Base-by-base conservation (phyloP, 2,113 vertebrate genomes). In the Podarcis raffonei region DNA sequence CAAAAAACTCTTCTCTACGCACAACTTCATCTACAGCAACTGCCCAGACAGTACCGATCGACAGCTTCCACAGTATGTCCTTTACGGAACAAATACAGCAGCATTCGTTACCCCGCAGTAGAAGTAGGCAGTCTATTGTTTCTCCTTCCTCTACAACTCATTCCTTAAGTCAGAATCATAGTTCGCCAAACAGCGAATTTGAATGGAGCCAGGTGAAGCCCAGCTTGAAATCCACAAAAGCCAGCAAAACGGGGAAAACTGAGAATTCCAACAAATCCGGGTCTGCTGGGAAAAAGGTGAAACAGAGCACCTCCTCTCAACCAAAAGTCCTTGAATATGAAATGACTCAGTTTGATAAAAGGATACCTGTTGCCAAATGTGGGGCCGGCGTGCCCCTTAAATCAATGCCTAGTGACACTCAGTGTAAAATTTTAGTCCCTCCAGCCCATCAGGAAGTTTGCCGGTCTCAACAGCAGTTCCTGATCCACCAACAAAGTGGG, bases 51-150 rank as follows among this genome's bases (percentile, higher is more conserved):
- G 99, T 99, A 90, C 99, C 99, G 0, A 99, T 99, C 0, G 99
- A 99, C 85, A 99, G 98, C 82, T 98, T 99, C 87, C 99, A 99
- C 57, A 98, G 95, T 84, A 95, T 99, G 93, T 98, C 98, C 0
- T 99, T 99, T 89, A 99, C 98, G 0, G 99, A 99, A 80, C 99
- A 99, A 89, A 99, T 99, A 90, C 98, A 99, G 79, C 99, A 99
- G 95, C 99, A 99, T 95, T 99, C 99, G 1, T 95, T 99, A 94
- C 99, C 98, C 2, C 98, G 99, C 83, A 99, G 98, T 90, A 96
- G 98, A 78, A 99, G 99, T 53, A 97, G 98, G n/a, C 99, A 99
- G 97, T 99, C 98, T 0, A 97, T 99, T 1, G 98, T 98, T 48
- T 99, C 98, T 66, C 99, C 98, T 8, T 98, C 98, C 37, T 99